Percentiles rank a stretch among this genome's conserved stretches.
These are phyloP conservation scores for Sebastes cheni DNA, from an alignment of 2,797 vertebrate genomes.

Conservation along the genomic window DNA sequence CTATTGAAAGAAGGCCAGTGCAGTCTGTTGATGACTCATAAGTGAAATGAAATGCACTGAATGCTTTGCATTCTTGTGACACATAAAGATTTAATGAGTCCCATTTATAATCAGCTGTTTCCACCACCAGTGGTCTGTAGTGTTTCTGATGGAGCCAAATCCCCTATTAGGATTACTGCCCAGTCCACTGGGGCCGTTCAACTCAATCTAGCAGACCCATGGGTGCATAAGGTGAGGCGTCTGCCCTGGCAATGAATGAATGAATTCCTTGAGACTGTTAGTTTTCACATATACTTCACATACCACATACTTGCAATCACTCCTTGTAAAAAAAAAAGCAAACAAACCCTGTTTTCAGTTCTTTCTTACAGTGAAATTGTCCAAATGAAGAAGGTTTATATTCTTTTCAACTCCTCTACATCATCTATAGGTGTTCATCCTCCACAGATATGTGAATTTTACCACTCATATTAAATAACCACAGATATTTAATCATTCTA, in stretches of 20 bases:
- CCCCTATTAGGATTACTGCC: slow-evolving; percentile 85
- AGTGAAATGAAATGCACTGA: slow-evolving; percentile 16
- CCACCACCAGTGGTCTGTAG: slow-evolving; percentile 41
- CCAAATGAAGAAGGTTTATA: not conserved
- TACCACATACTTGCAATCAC: not conserved
- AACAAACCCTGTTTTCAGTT: not conserved
- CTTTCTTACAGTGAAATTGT: not conserved
- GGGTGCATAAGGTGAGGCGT: slow-evolving; percentile 57
- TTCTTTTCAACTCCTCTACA: not conserved
- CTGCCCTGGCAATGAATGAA: slow-evolving; percentile 37
- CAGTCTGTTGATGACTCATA: slow-evolving; percentile 61
- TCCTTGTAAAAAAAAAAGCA: not conserved
- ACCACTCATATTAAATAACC: not conserved
- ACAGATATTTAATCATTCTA: not conserved
- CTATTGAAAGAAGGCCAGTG: not conserved
- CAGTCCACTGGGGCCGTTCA: slow-evolving; percentile 73
- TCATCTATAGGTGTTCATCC: not conserved
- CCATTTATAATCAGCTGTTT: slow-evolving; percentile 52
- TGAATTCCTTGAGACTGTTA: slow-evolving; percentile 32
- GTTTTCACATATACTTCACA: not conserved
- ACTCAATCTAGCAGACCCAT: slow-evolving; percentile 73
- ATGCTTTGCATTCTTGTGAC: slow-evolving; percentile 28
- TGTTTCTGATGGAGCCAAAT: slow-evolving; percentile 77
- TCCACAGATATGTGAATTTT: slow-evolving; percentile 1
- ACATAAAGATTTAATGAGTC: slow-evolving; percentile 42